Conservation (phyloP, 2,113 vertebrate species). For the Malurus cyaneus region DNA sequence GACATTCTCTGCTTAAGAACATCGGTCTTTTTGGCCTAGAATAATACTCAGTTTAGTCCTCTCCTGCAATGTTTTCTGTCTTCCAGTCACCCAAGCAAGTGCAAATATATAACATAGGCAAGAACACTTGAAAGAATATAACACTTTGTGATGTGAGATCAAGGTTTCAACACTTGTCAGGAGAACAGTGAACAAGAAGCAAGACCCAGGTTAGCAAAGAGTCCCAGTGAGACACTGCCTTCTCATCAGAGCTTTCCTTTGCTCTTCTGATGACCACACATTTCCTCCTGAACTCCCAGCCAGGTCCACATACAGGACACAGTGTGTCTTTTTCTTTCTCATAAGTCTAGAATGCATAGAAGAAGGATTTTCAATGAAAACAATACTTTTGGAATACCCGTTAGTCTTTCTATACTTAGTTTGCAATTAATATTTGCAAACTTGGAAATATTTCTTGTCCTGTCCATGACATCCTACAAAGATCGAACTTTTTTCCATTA, state of each 20-base stretch:
- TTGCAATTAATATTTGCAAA: background rate
- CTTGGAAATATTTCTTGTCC: too few species aligned
- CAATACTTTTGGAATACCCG: background rate
- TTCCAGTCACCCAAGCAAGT: background rate
- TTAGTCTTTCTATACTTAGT: background rate
- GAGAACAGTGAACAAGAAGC: background rate
- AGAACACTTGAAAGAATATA: background rate
- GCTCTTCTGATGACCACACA: background rate
- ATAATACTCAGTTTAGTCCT: too few species aligned
- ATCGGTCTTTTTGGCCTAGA: background rate
- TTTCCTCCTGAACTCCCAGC: background rate
- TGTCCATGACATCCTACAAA: background rate
- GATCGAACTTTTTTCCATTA: background rate
- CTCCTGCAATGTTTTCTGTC: background rate
- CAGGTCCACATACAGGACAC: background rate
- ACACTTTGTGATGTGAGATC: background rate
- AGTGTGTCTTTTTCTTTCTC: background rate
- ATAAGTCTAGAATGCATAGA: background rate
- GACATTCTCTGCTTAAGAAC: background rate
- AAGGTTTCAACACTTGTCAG: background rate
- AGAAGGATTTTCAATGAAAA: background rate
- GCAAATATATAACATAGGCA: background rate
- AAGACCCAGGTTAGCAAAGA: background rate
- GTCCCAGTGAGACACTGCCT: background rate
- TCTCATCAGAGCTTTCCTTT: background rate